Evolutionary conservation across 1,140 invertebrate species (phyloP), one percentile per base, ranked within the genome.

Genomic region (Drosophila santomea): DNA sequence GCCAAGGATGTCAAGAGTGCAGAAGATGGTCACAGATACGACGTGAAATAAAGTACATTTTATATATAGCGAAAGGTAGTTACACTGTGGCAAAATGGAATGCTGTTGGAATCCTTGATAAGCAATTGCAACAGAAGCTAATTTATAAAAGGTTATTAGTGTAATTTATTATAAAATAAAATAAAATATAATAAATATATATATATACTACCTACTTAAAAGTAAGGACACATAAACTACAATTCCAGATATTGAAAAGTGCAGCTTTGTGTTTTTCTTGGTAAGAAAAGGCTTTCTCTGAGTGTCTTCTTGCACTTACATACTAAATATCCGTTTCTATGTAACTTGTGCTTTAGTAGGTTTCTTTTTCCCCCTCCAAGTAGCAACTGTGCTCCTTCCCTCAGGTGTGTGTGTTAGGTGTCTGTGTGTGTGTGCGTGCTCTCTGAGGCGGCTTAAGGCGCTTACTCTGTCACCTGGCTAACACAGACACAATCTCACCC

Each of bases 381-480:
- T 63, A 66, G 32, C 38, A 45, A 50, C 48, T 74, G 62, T 50
- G 59, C 60, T 56, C 58, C 39, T 58, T 28, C 54, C 43, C 47
- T 38, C 15, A 17, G 32, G 14, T 48, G 23, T 32, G 32, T 32
- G 32, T 32, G 32, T 10, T 8, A 5, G 28, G 23, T 51, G 36
- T 58, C 48, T 43, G 45, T 58, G 51, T 43, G 45, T 69, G 36
- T 47, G 44, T 59, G 41, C 60, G 54, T 73, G 77, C 63, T 38
- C 58, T 80, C 62, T 73, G 48, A 72, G 77, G 80, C 73, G 72
- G 84, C 84, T 83, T 84, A 89, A 89, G 84, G 84, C 77, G 84
- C 84, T 89, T 89, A 89, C 67, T 71, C 61, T 89, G 84, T 89
- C 84, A 88, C 84, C 84, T 89, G 73, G 69, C 73, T 84, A 78